Conservation (phyloP, 1,140 invertebrate genomes). For the Drosophila ironensis region DNA sequence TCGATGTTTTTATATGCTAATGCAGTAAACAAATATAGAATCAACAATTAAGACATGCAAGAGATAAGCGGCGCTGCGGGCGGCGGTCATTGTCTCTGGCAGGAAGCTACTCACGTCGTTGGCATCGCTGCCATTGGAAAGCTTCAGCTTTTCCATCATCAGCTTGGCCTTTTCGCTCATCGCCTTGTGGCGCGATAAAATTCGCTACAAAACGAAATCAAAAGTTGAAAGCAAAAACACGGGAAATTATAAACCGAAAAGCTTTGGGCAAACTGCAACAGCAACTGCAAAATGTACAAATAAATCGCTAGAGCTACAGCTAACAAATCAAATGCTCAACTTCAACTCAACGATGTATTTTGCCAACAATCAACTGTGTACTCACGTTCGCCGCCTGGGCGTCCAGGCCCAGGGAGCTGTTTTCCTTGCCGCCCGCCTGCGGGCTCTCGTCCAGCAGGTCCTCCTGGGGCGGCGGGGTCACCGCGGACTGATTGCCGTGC, state of each 20-base stretch:
- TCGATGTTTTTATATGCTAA: no score
- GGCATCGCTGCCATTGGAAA: constrained; percentile 84
- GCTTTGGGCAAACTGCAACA: not conserved
- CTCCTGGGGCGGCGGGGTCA: constrained; percentile 13
- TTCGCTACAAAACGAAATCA: constrained; percentile 69
- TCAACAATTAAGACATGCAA: constrained; percentile 3
- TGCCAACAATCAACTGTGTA: not conserved
- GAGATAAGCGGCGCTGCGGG: constrained; percentile 5
- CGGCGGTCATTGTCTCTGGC: not conserved
- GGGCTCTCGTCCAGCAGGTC: not conserved
- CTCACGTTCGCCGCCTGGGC: constrained; percentile 76
- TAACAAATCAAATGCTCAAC: constrained; percentile 24
- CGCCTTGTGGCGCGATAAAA: constrained; percentile 90
- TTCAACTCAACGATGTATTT: constrained; percentile 11
- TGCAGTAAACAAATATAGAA: not conserved
- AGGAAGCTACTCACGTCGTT: constrained; percentile 74
- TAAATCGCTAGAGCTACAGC: constrained; percentile 8
- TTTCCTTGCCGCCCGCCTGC: constrained; percentile 25
- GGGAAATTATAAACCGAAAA: constrained; percentile 29
- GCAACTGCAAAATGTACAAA: constrained; percentile 1
- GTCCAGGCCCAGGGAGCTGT: constrained; percentile 55
- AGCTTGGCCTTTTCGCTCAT: constrained; percentile 94
- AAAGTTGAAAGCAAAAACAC: constrained; percentile 47
- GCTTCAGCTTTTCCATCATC: constrained; percentile 93
- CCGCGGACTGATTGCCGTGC: constrained; percentile 33